phyloP scores from a whole-genome alignment of 2,888 invertebrate genomes.

The Coelopa pilipes region DNA sequence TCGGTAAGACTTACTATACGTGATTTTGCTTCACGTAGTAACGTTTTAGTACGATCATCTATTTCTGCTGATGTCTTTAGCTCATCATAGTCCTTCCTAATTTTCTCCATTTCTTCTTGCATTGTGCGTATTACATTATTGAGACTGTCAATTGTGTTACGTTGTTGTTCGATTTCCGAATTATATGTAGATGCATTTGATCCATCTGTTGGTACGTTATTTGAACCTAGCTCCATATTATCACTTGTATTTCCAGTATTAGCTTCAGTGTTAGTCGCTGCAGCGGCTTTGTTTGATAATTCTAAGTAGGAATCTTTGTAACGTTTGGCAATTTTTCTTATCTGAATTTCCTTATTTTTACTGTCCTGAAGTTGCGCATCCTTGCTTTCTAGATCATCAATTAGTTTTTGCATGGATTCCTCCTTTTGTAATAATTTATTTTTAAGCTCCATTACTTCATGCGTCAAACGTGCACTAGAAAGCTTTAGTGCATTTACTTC shows the following conservation, averaged over 20 bases:
- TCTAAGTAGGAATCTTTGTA: slow-evolving; percentile 90
- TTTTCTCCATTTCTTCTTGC: slow-evolving; percentile 70
- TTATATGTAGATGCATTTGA: slow-evolving; percentile 52
- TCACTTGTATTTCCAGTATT: slow-evolving; percentile 60
- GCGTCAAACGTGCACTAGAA: slow-evolving; percentile 71
- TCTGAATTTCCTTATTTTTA: slow-evolving; percentile 77
- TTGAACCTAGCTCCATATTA: slow-evolving; percentile 65
- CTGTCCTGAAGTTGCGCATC: slow-evolving; percentile 76
- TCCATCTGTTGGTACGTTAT: slow-evolving; percentile 61
- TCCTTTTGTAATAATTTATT: slow-evolving; percentile 70
- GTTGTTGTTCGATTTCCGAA: slow-evolving; percentile 67
- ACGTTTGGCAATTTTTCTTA: slow-evolving; percentile 90
- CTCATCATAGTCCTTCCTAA: slow-evolving; percentile 74
- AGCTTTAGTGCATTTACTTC: slow-evolving; percentile 72
- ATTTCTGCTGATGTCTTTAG: slow-evolving; percentile 76
- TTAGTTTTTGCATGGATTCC: slow-evolving; percentile 73
- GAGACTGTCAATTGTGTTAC: slow-evolving; percentile 64
- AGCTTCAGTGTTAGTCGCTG: slow-evolving; percentile 71
- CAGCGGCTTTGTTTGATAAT: slow-evolving; percentile 73
- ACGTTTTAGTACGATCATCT: slow-evolving; percentile 74
- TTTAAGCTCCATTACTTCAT: slow-evolving; percentile 75
- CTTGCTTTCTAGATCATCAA: slow-evolving; percentile 75
- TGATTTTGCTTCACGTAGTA: slow-evolving; percentile 79
- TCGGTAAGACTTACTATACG: slow-evolving; percentile 80
- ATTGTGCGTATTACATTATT: slow-evolving; percentile 65